These are phyloP conservation scores for Dromococcyx pavoninus DNA, from an alignment of 2,797 vertebrate genomes.

Conservation along the genomic window DNA sequence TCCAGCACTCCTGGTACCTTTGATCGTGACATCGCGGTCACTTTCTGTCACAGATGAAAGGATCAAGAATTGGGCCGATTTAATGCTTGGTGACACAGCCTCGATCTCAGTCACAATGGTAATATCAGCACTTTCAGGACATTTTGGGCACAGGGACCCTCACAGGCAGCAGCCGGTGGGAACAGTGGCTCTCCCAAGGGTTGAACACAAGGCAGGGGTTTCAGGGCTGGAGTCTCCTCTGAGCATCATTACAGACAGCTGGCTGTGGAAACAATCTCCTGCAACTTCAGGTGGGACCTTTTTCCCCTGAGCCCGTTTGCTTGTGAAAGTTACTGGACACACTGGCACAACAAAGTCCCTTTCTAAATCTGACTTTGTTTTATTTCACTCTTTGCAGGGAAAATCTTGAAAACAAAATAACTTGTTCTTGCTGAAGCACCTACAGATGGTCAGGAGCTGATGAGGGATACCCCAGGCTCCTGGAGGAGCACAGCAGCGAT, in stretches of 20 bases:
- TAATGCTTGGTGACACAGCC: neutral
- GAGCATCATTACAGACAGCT: neutral
- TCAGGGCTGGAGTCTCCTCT: neutral
- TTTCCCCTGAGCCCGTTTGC: neutral
- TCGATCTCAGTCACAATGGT: accelerated
- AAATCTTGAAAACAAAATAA: neutral
- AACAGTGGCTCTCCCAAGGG: neutral
- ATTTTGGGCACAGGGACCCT: accelerated
- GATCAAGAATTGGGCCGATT: neutral
- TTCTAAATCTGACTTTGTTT: neutral
- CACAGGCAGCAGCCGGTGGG: neutral
- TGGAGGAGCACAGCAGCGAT: accelerated
- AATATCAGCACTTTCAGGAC: neutral
- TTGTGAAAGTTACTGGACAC: neutral
- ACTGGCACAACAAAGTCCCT: neutral
- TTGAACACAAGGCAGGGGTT: accelerated
- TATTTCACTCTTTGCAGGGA: neutral
- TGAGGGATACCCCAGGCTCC: accelerated
- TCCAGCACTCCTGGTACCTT: accelerated
- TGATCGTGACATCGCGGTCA: accelerated
- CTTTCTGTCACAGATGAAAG: neutral
- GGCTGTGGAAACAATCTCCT: neutral
- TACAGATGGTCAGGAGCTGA: accelerated
- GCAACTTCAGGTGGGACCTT: neutral
- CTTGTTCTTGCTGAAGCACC: too few relatives aligned